Base-by-base conservation (phyloP, 2,888 invertebrate species). In the Temnothorax rugatulus region DNA sequence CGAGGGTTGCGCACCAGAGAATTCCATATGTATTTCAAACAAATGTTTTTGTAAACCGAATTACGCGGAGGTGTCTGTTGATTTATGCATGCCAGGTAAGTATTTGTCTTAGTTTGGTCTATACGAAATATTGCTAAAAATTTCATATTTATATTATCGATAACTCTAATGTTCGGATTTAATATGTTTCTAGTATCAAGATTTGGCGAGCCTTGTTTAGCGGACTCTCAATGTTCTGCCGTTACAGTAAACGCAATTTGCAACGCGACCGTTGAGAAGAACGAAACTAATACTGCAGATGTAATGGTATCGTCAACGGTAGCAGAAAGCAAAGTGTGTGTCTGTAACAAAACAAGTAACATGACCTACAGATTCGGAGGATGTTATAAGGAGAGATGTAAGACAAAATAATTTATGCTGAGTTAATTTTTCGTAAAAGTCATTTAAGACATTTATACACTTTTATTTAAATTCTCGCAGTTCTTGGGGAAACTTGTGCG, bases 401-500 rank as follows among this genome's bases (percentile, higher is more conserved):
- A 83, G 83, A 66, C 66, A 64, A 2, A 15, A 29, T 63, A 25
- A 29, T 74, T n/a, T 29, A 4, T 57, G n/a, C n/a, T 29, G 0
- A 18, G 5, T 73, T 44, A 4, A 38, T 54, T 52, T 52, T 15
- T 59, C 0, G 3, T 13, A 13, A 38, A 63, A 61, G 25, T 47
- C 0, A 63, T 18, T 34, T 64, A 38, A 34, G 0, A 63, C 38
- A n/a, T 50, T 57, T 29, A 57, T 68, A 63, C 38, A 13, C n/a
- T 57, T 29, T 50, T 68, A 34, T 83, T 73, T 34, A 50, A 71
- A 25, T 81, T 73, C 74, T 85, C 86, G 52, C 81, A 93, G 93
- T 83, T 83, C 85, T 93, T n/a, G 91, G 89, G 2, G 90, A 90
- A 73, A 64, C 63, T 15, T 93, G 93, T 64, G 5, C 47, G 7